phyloP scores from a whole-genome alignment of 2,888 invertebrate species.

The Scaptomyza reducta region DNA sequence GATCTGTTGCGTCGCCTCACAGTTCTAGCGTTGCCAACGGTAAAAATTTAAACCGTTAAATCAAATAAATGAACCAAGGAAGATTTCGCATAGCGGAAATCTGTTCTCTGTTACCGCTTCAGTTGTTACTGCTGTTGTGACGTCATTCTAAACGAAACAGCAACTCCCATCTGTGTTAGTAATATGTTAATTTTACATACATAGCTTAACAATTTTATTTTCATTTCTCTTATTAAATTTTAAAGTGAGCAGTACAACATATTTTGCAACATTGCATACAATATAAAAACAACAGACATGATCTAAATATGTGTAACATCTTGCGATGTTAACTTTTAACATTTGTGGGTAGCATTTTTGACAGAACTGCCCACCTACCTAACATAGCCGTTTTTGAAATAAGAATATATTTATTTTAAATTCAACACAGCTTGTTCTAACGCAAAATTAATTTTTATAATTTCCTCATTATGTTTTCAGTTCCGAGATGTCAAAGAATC shows the following conservation, averaged over 20 bases:
- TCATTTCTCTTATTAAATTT: not conserved
- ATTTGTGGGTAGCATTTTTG: not conserved
- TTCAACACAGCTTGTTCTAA: too few species aligned
- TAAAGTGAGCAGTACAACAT: not conserved
- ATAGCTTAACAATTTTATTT: not conserved
- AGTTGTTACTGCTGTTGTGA: not conserved
- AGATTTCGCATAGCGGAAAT: not conserved
- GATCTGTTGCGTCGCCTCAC: not conserved
- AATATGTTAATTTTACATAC: not conserved
- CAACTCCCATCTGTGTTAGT: not conserved
- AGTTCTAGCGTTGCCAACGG: not conserved
- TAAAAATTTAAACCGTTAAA: not conserved
- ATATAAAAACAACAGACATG: not conserved
- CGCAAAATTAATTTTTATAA: not conserved
- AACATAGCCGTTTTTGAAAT: not conserved
- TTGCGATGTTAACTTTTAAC: not conserved
- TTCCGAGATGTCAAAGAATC: too few species aligned
- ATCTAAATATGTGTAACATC: not conserved
- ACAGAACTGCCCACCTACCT: not conserved
- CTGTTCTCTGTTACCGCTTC: not conserved
- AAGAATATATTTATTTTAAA: not conserved
- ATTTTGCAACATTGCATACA: not conserved
- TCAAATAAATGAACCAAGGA: not conserved
- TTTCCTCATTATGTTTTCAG: too few species aligned
- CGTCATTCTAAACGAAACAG: not conserved